Evolutionary conservation across 2,888 invertebrate genomes (phyloP), one percentile per base, ranked within the genome.

Genomic region (Brachyopa scutellaris): DNA sequence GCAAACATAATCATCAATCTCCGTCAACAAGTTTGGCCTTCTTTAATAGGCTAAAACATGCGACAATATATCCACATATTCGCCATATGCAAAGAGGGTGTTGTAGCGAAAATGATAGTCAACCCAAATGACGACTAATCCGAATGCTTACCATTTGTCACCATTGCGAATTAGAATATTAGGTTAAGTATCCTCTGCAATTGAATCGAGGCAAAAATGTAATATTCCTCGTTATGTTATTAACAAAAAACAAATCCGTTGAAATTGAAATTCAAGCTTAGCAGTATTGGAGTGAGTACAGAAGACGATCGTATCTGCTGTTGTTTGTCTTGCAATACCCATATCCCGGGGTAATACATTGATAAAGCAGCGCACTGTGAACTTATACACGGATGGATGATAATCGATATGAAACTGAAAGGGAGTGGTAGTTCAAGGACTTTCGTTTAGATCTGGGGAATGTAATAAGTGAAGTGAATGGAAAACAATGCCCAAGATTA

Each of bases 1-100:
- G 13, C 38, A 4, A 33, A 21, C 23, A 55, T 42, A 29, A 74
- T 49, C 42, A 64, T 70, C 55, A 77, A 70, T 77, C 77, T 47
- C 62, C 47, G 70, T 62, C 70, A 77, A 70, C 62, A 78, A 64
- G 77, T 78, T 62, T 57, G 45, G 19, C 29, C 40, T 31, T 13
- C 51, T 59, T 6, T 29, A 29, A 15, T 47, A 15, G 15, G 23
- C 3, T n/a, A 38, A 21, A 53, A 29, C 74, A 72, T 64, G 57
- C 61, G 7, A 77, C 19, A 2, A 9, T 36, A 42, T 42, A 31
- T 19, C 33, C 26, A 29, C 15, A 13, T 21, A 2, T 47, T 21
- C 26, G 7, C 15, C 47, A 47, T 33, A 8, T 57, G 13, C 15
- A 51, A 33, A 26, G 13, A n/a, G n/a, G n/a, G 8, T 47, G 38